Conservation (phyloP, 2,888 invertebrate species). For the Ectobius pallidus region DNA sequence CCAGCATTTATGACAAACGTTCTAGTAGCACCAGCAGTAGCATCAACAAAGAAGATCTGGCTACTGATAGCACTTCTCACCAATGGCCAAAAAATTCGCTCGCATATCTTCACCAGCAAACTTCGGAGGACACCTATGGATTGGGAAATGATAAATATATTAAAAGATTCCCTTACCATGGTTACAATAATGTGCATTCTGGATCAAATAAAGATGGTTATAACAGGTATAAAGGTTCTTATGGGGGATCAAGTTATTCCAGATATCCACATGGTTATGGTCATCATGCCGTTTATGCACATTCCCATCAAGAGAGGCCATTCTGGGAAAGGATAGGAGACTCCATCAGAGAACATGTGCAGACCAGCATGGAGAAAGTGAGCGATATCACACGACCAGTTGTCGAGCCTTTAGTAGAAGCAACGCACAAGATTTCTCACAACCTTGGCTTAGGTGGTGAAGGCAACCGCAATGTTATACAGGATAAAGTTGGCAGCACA, state of each 20-base stretch:
- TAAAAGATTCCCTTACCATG: conserved; percentile 41
- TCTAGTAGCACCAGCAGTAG: neutral
- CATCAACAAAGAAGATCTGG: no score
- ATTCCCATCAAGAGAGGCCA: conserved; percentile 51
- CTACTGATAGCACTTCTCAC: neutral
- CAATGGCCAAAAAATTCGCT: conserved; percentile 18
- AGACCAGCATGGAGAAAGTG: conserved; percentile 71
- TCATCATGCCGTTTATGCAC: conserved; percentile 28
- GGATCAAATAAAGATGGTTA: conserved; percentile 51
- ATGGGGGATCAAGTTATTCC: neutral
- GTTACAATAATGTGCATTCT: conserved; percentile 29
- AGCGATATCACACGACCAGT: conserved; percentile 70
- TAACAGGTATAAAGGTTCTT: conserved; percentile 41
- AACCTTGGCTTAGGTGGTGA: conserved; percentile 70
- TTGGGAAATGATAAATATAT: conserved; percentile 43
- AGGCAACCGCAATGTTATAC: conserved; percentile 49
- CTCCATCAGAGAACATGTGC: conserved; percentile 70
- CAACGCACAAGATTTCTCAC: conserved; percentile 78
- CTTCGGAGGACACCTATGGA: conserved; percentile 40
- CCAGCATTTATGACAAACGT: conserved; percentile 25
- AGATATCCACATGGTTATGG: conserved; percentile 41
- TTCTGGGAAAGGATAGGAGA: conserved; percentile 77
- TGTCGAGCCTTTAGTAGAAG: conserved; percentile 76
- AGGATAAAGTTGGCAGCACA: conserved; percentile 50
- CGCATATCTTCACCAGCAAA: conserved; percentile 12